Percentiles rank a stretch among this genome's conserved stretches.
Conservation (phyloP, 2,113 vertebrate genomes). For the Dunckerocampus dactyliophorus region DNA sequence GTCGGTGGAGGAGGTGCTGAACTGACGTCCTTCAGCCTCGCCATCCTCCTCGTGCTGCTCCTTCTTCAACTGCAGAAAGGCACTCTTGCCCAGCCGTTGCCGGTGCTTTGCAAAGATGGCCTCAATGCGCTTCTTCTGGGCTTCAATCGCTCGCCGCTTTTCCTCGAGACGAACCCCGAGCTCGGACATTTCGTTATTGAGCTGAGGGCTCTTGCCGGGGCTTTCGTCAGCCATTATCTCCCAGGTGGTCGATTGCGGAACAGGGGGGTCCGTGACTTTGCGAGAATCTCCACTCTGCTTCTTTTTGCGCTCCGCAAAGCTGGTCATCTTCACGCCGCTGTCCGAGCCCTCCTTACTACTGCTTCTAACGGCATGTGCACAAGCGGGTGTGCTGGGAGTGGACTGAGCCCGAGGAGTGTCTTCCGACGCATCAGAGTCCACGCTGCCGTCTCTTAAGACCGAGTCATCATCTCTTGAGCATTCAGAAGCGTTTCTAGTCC, state of each 20-base stretch:
- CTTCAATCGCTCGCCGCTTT: slow-evolving; percentile 88
- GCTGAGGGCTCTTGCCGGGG: slow-evolving; percentile 74
- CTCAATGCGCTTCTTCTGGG: slow-evolving; percentile 91
- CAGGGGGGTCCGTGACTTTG: slow-evolving; percentile 38
- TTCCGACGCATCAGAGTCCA: slow-evolving; percentile 80
- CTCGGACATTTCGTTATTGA: slow-evolving; percentile 83
- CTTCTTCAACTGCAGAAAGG: slow-evolving; percentile 84
- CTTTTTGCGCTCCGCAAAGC: slow-evolving; percentile 88
- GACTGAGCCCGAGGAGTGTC: slow-evolving; percentile 73
- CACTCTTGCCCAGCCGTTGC: slow-evolving; percentile 84
- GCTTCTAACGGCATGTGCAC: slow-evolving; percentile 7
- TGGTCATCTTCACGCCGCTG: slow-evolving; percentile 87
- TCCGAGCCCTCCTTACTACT: slow-evolving; percentile 54
- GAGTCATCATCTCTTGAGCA: slow-evolving; percentile 79
- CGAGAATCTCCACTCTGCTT: slow-evolving; percentile 69
- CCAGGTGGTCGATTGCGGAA: slow-evolving; percentile 59
- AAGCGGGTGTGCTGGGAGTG: slow-evolving; percentile 60
- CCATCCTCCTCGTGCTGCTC: slow-evolving; percentile 55
- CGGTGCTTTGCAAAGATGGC: slow-evolving; percentile 91
- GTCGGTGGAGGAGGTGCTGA: slow-evolving; percentile 49
- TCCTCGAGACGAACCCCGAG: slow-evolving; percentile 84
- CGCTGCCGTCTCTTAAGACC: slow-evolving; percentile 77
- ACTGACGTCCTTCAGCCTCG: slow-evolving; percentile 42
- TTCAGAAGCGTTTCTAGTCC: slow-evolving; percentile 68
- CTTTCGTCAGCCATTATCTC: slow-evolving; percentile 74